A percentile compares a stretch with the other conserved stretches of the same genome.
These are phyloP conservation scores for Uria lomvia DNA, from an alignment of 2,113 vertebrate genomes.

Conservation along the genomic window DNA sequence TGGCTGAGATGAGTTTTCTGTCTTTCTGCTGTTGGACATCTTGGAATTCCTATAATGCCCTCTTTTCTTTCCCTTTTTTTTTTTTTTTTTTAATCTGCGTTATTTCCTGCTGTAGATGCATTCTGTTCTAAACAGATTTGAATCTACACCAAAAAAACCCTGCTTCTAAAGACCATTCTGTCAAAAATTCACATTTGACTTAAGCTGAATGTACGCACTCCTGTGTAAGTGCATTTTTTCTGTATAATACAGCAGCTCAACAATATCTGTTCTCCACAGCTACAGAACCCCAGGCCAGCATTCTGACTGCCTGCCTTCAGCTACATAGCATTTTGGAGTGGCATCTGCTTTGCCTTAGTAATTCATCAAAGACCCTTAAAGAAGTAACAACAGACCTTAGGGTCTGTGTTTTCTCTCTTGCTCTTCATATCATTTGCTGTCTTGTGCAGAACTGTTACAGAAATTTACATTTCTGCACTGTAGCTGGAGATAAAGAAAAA, in stretches of 20 bases:
- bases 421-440: not conserved
- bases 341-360: not conserved
- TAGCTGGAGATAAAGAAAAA: not conserved
- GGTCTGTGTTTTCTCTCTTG: not conserved
- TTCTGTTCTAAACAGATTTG: not conserved
- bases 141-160: not conserved
- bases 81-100: not conserved
- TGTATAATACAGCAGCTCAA: not conserved
- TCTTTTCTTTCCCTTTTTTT: not conserved
- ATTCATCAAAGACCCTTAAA: not conserved
- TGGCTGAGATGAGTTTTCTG: not conserved
- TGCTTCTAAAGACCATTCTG: not conserved
- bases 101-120: not conserved
- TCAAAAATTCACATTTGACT: not conserved
- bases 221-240: not conserved
- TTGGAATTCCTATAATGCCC: not conserved
- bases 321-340: not conserved
- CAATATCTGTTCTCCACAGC: not conserved
- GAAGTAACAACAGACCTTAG: not conserved
- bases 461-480: not conserved
- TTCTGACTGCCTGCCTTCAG: not conserved
- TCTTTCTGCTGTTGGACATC: not conserved
- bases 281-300: not conserved
- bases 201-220: not conserved
- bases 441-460: not conserved